A percentile compares a stretch with the other conserved stretches of the same genome.
phyloP scores from a whole-genome alignment of 2,888 invertebrate species.

The Orthosia gothica region DNA sequence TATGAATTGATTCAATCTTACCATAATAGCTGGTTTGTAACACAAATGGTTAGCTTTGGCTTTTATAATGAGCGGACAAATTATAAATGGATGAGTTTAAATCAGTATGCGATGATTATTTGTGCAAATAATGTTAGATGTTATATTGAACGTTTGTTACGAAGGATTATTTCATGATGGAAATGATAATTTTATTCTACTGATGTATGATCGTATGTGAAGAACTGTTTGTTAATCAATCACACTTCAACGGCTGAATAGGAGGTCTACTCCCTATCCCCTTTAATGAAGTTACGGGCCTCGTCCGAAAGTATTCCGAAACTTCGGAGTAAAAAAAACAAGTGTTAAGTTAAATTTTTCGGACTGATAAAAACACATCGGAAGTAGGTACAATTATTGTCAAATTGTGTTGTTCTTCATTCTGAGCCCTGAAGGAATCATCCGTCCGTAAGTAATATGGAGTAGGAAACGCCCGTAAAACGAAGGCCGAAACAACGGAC shows the following conservation, averaged over 20 bases:
- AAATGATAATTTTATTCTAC: not conserved
- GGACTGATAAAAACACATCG: too few relatives aligned
- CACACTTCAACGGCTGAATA: not conserved
- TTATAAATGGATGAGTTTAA: constrained; percentile 38
- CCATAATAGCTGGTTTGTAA: constrained; percentile 13
- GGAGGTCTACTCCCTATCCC: too few relatives aligned
- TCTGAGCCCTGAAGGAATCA: too few relatives aligned
- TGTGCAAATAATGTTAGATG: not conserved
- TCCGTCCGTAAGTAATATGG: too few relatives aligned
- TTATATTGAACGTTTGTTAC: not conserved
- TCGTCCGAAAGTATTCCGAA: too few relatives aligned
- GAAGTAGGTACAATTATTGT: too few relatives aligned
- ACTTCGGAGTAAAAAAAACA: too few relatives aligned
- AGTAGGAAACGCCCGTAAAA: too few relatives aligned
- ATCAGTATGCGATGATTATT: constrained; percentile 53
- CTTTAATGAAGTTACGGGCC: too few relatives aligned
- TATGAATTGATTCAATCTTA: not conserved
- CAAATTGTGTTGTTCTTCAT: too few relatives aligned
- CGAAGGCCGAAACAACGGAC: too few relatives aligned
- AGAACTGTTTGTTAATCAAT: not conserved
- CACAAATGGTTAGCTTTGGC: constrained; percentile 24
- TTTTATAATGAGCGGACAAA: constrained; percentile 14
- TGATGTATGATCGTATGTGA: not conserved
- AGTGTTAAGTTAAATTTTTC: too few relatives aligned
- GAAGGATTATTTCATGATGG: not conserved